Evolutionary conservation across 64 coral and sea anemone genomes (phyloP), one percentile per base, ranked within the genome.

Genomic region (Stichodactyla helianthus): DNA sequence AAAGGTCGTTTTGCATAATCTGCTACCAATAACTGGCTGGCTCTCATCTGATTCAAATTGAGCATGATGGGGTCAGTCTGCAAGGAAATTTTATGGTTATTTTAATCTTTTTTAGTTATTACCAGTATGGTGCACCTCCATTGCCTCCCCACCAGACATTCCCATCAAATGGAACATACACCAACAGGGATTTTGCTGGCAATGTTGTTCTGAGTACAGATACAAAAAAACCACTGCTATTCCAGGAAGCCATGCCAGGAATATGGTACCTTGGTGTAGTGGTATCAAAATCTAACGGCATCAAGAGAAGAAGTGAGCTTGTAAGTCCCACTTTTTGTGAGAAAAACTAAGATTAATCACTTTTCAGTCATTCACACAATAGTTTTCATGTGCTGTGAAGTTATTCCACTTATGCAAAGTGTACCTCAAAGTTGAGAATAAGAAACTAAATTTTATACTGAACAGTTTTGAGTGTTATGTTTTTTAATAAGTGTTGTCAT

Each of bases 51-150:
- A 44, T 44, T 44, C 1, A 44, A 44, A 44, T 2, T 44, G 35
- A 44, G 35, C 4, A 1, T 44, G 35, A 44, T 44, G 35, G 35
- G 35, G 35, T 44, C 2, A 44, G 35, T 44, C 35, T 44, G 35
- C 35, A 44, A 44, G 35, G 19, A 65, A 65, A n/a, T 65, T 19
- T 6, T 7, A 8, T n/a, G 9, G 19, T 65, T 22, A 65, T 65
- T 65, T 65, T 22, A 65, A 44, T 44, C 35, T 22, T 5, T 65
- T 65, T 65, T 31, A 81, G 78, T 2, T 81, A 81, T 22, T 81
- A 81, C 52, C 51, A 81, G 14, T 81, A 81, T 81, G 78, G 78
- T 53, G 78, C 78, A 19, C 78, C 78, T 4, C 78, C 78, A 5
- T 18, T 81, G 16, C 78, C 78, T 17, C 78, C 78, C 0, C 15